These are phyloP conservation scores for Aphidius gifuensis DNA, from an alignment of 1,140 invertebrate species.

Conservation along the genomic window DNA sequence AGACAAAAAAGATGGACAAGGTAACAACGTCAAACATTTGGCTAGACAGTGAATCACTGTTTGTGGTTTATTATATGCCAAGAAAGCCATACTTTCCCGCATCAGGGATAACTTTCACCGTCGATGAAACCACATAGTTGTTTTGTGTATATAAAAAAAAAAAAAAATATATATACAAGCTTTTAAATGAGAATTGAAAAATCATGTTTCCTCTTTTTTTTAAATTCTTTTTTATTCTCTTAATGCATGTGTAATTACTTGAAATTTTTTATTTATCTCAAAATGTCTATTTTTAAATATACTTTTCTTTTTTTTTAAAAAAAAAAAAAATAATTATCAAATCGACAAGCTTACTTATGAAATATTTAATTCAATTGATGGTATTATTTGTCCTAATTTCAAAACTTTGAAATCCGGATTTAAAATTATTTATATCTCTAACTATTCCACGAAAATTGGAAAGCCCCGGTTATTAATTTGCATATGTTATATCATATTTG, in stretches of 20 bases:
- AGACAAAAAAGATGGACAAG: not conserved
- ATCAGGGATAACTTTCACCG: constrained; percentile 51
- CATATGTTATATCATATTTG: constrained; percentile 8
- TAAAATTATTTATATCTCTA: not conserved
- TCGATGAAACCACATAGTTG: constrained; percentile 43
- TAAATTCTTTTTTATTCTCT: not conserved
- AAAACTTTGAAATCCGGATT: not conserved
- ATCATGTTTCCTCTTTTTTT: constrained; percentile 32
- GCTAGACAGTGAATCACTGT: constrained; percentile 46
- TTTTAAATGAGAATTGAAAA: constrained; percentile 41
- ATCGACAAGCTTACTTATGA: not conserved
- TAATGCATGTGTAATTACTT: constrained; percentile 4
- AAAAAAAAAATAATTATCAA: not conserved
- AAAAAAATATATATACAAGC: not conserved
- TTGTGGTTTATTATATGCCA: constrained; percentile 35
- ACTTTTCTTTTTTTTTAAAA: not conserved
- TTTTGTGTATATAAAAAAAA: too few species aligned
- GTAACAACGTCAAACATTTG: constrained; percentile 19
- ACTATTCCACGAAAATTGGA: constrained; percentile 19
- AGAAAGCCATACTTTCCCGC: constrained; percentile 55
- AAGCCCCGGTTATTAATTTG: constrained; percentile 16
- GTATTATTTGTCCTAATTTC: constrained; percentile 4
- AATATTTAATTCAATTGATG: not conserved
- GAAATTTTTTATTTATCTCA: not conserved
- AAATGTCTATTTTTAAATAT: not conserved